Conservation (phyloP, 2,113 vertebrate genomes). For the Prinia subflava region DNA sequence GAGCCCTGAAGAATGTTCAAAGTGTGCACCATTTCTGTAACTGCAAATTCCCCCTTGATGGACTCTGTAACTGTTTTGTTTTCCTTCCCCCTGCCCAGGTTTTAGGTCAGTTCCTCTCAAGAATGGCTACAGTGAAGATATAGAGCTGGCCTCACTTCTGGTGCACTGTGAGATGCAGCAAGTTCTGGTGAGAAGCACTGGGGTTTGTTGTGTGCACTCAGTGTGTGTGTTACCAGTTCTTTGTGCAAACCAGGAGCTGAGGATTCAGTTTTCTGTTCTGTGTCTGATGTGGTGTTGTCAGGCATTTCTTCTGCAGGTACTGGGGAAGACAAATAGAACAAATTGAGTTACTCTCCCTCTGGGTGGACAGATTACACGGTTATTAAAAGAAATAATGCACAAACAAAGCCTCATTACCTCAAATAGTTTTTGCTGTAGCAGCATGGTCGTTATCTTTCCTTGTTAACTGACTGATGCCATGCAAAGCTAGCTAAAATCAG, state of each 20-base stretch:
- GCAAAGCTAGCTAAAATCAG: neutral
- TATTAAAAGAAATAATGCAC: slow-evolving; percentile 5
- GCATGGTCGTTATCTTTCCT: neutral
- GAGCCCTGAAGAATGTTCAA: neutral
- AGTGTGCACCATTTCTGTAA: neutral
- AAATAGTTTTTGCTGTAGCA: neutral
- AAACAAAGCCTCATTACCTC: slow-evolving; percentile 1
- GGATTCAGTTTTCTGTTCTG: neutral
- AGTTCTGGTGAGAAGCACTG: slow-evolving; percentile 79
- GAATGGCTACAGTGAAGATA: slow-evolving; percentile 88
- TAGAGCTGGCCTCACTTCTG: slow-evolving; percentile 91
- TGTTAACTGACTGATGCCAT: neutral
- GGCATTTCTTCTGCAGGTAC: neutral
- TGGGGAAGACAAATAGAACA: neutral
- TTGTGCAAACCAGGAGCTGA: neutral
- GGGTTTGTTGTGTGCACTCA: neutral
- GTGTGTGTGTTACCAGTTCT: neutral
- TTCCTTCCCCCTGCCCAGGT: slow-evolving; percentile 66
- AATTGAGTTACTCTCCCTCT: neutral
- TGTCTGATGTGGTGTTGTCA: neutral
- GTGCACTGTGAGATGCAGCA: slow-evolving; percentile 84
- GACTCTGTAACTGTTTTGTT: neutral
- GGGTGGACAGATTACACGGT: neutral
- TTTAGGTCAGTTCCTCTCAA: slow-evolving; percentile 91
- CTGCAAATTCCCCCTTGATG: neutral